Evolutionary conservation across 2,113 vertebrate species (phyloP), one percentile per base, ranked within the genome.

Genomic region (Ictidomys tridecemlineatus): DNA sequence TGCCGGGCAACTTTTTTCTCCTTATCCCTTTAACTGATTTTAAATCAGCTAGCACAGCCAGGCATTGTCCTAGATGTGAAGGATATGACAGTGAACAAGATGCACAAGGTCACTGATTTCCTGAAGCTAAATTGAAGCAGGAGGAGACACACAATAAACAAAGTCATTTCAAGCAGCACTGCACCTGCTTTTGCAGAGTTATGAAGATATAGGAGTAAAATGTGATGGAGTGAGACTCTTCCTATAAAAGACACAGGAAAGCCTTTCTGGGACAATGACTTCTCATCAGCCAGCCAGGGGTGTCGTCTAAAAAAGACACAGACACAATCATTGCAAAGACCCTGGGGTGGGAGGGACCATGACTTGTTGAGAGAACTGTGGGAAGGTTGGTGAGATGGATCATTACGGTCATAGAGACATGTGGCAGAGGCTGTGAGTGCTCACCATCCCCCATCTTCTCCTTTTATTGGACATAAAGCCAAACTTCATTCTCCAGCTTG

Each of bases 121-220:
- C 61, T 92, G 53, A n/a, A 88, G 42, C 58, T 80, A 63, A 37
- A 80, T 51, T 74, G 42, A 87, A 84, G 61, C 26, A 83, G 51
- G 28, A 93, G 24, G 48, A 92, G 37, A 86, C 45, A 72, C 10
- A 77, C 53, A 85, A 82, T 86, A 89, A 95, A 84, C n/a, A 79
- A 70, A 10, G 32, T 77, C 82, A 95, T 42, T 51, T 73, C 58
- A 48, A 79, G 30, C 45, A 67, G 34, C 14, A 39, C 18, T 56
- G 28, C 12, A 51, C 63, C n/a, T 93, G 77, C 9, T 22, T 94
- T 45, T 48, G 32, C 32, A 89, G 32, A 28, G 5, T 26, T 93
- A 20, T 18, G 45, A 88, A 69, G 63, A 93, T 9, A 37, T 7
- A 37, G 48, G n/a, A 84, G 22, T 63, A 45, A 85, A 48, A 45